These are phyloP conservation scores for Erpornis zantholeuca DNA, from an alignment of 2,113 vertebrate genomes.

Conservation along the genomic window DNA sequence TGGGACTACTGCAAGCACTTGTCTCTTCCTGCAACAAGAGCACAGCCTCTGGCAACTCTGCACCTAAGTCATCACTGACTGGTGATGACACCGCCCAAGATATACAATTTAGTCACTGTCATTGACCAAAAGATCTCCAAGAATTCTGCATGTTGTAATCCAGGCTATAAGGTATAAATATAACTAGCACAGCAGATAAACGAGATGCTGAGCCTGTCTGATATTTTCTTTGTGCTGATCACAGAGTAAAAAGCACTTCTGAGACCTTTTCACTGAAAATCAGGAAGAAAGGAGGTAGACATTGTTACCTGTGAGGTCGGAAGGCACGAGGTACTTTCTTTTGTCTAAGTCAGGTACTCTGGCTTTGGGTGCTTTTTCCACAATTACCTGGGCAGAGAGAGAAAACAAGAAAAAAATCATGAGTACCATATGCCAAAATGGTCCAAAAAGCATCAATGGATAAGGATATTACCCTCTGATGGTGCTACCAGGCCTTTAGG, in stretches of 20 bases:
- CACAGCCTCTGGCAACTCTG: neutral
- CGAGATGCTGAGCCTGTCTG: neutral
- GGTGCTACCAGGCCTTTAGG: neutral
- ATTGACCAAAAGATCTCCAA: neutral
- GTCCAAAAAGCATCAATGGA: neutral
- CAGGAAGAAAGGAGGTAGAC: neutral
- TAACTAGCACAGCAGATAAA: neutral
- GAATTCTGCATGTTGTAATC: neutral
- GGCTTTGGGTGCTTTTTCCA: slow-evolving; percentile 91
- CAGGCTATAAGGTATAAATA: neutral
- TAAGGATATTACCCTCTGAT: neutral
- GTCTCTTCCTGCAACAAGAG: neutral
- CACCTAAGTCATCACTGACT: neutral
- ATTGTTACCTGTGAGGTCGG: slow-evolving; percentile 92
- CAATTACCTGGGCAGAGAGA: slow-evolving; percentile 85
- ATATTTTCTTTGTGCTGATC: neutral
- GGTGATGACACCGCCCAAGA: neutral
- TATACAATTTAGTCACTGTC: neutral
- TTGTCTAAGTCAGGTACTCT: slow-evolving; percentile 95
- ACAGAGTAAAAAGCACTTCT: neutral
- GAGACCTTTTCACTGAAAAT: neutral
- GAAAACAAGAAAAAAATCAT: neutral
- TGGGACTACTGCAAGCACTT: neutral
- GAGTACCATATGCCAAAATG: neutral
- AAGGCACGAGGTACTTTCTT: slow-evolving; percentile 96